Conservation (phyloP, 2,797 vertebrate genomes). For the Ceryle rudis region DNA sequence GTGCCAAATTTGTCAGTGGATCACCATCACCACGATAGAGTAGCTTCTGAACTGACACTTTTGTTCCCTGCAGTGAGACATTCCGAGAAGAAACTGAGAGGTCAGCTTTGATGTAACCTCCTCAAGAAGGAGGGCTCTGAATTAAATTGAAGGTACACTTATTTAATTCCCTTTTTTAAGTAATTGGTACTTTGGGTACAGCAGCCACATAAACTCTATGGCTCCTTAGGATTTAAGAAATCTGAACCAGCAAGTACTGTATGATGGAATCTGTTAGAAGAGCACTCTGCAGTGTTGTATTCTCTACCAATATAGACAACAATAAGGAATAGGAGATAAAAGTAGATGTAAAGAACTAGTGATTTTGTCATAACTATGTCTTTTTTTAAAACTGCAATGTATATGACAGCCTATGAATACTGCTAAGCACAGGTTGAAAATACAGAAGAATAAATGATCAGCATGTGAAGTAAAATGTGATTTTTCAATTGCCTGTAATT, state of each 20-base stretch:
- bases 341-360: not conserved
- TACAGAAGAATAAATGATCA: not conserved
- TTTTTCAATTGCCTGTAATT: not conserved
- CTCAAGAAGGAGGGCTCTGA: not conserved
- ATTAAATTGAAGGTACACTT: not conserved
- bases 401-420: not conserved
- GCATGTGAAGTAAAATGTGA: not conserved
- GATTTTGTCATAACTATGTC: not conserved
- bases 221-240: not conserved
- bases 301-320: not conserved
- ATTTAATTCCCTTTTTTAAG: not conserved
- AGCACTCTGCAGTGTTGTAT: accelerated
- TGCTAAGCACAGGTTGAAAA: not conserved
- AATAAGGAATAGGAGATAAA: not conserved
- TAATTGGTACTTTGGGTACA: not conserved
- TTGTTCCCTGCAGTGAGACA: not conserved
- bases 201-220: not conserved
- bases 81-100: not conserved
- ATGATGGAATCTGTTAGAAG: not conserved
- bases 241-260: not conserved
- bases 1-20: not conserved
- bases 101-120: not conserved
- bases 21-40: accelerated
- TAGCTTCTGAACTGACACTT: not conserved
- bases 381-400: not conserved